These are phyloP conservation scores for Erythrolamprus reginae DNA, from an alignment of 2,113 vertebrate genomes.

Conservation along the genomic window DNA sequence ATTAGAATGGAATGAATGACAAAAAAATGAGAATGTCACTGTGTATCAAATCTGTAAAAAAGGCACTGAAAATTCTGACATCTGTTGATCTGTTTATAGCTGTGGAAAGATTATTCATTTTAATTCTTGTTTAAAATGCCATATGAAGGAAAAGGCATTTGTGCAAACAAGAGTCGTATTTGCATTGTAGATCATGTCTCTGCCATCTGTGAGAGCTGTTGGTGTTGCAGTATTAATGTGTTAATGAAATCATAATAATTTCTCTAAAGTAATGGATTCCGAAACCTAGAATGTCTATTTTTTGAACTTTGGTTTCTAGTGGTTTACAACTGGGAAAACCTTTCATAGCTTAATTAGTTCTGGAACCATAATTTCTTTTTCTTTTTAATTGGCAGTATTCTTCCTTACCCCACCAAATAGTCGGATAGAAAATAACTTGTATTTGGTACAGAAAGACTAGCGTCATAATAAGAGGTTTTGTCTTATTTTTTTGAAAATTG, in stretches of 20 bases:
- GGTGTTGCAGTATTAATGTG: constrained; percentile 85
- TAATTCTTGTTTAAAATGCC: constrained; percentile 86
- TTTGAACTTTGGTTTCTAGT: constrained; percentile 78
- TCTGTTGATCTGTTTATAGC: constrained; percentile 88
- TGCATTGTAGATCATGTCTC: constrained; percentile 86
- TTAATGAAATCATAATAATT: constrained; percentile 89
- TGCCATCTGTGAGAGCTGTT: constrained; percentile 83
- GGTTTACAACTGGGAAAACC: constrained; percentile 74
- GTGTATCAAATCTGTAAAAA: constrained; percentile 73
- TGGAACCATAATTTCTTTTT: constrained; percentile 55
- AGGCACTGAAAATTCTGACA: constrained; percentile 76
- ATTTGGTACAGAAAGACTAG: constrained; percentile 47
- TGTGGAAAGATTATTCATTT: constrained; percentile 81
- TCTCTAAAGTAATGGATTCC: constrained; percentile 77
- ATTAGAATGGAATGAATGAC: constrained; percentile 56
- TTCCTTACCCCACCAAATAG: constrained; percentile 59
- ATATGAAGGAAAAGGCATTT: constrained; percentile 83
- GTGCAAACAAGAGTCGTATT: constrained; percentile 85
- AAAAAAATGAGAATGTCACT: constrained; percentile 1
- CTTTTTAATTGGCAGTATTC: constrained; percentile 56
- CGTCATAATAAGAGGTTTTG: constrained; percentile 60
- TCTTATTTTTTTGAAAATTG: constrained; percentile 71
- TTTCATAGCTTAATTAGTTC: constrained; percentile 78
- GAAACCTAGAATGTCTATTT: constrained; percentile 75
- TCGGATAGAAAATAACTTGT: constrained; percentile 47